Base-by-base conservation (phyloP, 2,113 vertebrate species). In the Chaetura pelagica region DNA sequence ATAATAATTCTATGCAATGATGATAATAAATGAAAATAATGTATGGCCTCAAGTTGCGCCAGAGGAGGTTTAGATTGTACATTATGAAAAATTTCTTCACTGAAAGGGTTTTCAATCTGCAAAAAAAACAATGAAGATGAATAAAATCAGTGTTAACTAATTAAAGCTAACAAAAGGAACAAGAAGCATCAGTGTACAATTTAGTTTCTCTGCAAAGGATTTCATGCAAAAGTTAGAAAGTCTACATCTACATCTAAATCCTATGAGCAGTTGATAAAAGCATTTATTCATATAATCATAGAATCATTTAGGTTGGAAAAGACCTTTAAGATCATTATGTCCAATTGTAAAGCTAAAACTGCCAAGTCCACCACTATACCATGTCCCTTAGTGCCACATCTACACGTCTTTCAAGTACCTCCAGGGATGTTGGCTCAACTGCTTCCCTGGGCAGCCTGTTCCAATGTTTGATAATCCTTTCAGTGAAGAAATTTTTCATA, bases 341-440 rank as follows among this genome's bases (percentile, higher is more conserved):
- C 38, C n/a, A 62, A 2, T 8, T 0, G 0, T 24, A 17, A 90
- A 58, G 27, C 20, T 1, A 2, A 4, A n/a, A 17, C 52, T 63
- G 21, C 58, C 48, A 44, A 34, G 22, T n/a, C 62, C 29, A 67
- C 40, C 29, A 26, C 26, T 74, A 46, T 86, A 21, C n/a, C 16
- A 6, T 6, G 7, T 71, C 22, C 40, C 40, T 26, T 4, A 42
- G 19, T 2, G 0, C 24, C 2, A 1, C 6, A 21, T 78, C 61
- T 85, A 38, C 30, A 63, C 1, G 2, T 19, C 38, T 44, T 48
- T 49, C 35, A 30, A 61, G 27, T 3, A 46, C 46, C 27, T 30
- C 66, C 61, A 21, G 24, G 32, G 38, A 20, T 73, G 44, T 18
- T 68, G 66, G 35, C 38, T 38, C 20, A 13, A 38, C 32, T 46